Base-by-base conservation (phyloP, 2,797 vertebrate genomes). In the Melanotaenia boesemani region DNA sequence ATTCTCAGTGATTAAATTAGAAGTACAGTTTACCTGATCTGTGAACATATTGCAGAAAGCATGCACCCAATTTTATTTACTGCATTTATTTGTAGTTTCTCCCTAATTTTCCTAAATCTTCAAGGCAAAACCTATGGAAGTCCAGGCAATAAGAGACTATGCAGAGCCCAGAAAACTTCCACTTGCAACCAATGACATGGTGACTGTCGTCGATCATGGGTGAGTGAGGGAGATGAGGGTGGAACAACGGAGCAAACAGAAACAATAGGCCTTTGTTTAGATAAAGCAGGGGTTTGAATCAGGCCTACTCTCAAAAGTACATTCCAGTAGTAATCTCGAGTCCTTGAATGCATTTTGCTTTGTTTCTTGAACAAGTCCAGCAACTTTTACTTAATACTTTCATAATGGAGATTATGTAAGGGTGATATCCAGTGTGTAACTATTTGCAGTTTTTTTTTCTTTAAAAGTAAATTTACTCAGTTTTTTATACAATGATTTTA, bases 161-260 rank as follows among this genome's bases (percentile, higher is more conserved):
- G 54, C 65, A 2, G 96, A 97, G 62, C 84, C 93, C n/a, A 94
- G 95, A 0, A 95, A 96, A 82, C 93, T 98, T 30, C 36, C 77
- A 3, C 88, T 98, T 22, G 87, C 88, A 48, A 72, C 90, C 2
- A 94, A 92, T 6, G 97, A 98, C 74, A 44, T 86, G 2, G 90
- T 98, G 81, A 97, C 95, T 0, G 44, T 97, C 75, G 89, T 97
- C 54, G 96, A 97, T 32, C 94, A 95, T 30, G 92, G 96, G 97
- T 98, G 90, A 91, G 93, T 86, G 61, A 79, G 58, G 37, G 54
- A 24, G 16, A 72, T 8, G 15, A 63, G 37, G 60, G 59, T 80
- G 68, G 55, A 67, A 41, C 2, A 5, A 36, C 67, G 50, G 63
- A 39, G 28, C 32, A 10, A 86, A 24, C 16, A 1, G 0, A 18